A percentile compares a stretch with the other conserved stretches of the same genome.
phyloP scores from a whole-genome alignment of 2,888 invertebrate genomes.

The Hymenopus coronatus region DNA sequence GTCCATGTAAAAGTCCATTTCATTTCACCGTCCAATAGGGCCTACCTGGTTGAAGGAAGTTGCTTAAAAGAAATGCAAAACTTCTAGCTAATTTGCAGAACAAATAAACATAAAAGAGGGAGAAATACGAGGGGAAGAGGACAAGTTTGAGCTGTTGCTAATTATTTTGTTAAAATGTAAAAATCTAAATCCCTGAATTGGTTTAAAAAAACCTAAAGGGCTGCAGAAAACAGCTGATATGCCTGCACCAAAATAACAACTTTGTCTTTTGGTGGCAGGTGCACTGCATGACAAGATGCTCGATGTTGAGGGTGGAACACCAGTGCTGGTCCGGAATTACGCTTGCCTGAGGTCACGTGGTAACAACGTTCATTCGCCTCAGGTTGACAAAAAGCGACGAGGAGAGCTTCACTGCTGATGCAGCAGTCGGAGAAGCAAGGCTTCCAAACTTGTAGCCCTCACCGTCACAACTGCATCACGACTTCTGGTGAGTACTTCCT shows the following conservation, averaged over 20 bases:
- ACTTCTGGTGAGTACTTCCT: background rate
- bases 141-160: no score
- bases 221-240: no score
- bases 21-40: no score
- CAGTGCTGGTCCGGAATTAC: background rate
- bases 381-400: background rate
- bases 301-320: background rate
- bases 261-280: background rate
- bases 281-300: background rate
- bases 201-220: no score
- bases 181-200: no score
- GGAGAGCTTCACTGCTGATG: background rate
- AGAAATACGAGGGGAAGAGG: no score
- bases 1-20: no score
- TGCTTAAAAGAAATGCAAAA: no score
- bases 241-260: background rate
- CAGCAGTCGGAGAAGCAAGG: background rate
- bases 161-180: no score
- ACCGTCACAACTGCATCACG: background rate
- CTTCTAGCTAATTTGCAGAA: no score
- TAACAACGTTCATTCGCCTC: background rate
- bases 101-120: no score
- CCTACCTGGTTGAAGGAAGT: no score
- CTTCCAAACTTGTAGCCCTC: background rate
- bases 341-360: conserved; percentile 13